Conservation (phyloP, 2,888 invertebrate genomes). For the Oxycera nigricornis region DNA sequence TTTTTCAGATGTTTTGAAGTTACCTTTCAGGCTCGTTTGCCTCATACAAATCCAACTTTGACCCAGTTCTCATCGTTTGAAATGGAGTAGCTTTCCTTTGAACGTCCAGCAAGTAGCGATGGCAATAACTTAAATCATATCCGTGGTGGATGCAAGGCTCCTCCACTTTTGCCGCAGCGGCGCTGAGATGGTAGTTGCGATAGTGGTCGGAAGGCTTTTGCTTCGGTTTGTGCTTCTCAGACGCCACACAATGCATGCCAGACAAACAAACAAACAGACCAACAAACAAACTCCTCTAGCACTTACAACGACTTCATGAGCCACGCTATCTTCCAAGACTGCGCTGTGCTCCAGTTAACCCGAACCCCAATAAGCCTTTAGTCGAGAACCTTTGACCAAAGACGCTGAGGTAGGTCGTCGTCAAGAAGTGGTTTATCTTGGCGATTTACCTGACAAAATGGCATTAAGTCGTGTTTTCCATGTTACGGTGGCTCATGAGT, state of each 20-base stretch:
- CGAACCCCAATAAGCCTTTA: conserved; percentile 32
- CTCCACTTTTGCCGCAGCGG: neutral
- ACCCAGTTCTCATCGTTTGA: conserved; percentile 28
- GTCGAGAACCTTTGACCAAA: conserved; percentile 37
- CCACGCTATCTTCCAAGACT: conserved; percentile 16
- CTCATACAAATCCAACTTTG: conserved; percentile 19
- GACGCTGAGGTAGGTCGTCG: conserved; percentile 43
- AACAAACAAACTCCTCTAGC: conserved; percentile 31
- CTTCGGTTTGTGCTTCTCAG: conserved; percentile 13
- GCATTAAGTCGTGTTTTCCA: conserved; percentile 51
- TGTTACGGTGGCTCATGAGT: conserved; percentile 49
- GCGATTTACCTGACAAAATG: conserved; percentile 52
- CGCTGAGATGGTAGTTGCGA: conserved; percentile 25
- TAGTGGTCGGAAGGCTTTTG: conserved; percentile 20
- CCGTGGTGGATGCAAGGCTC: neutral
- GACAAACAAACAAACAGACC: conserved; percentile 16
- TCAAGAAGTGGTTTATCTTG: conserved; percentile 46
- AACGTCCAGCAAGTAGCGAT: neutral
- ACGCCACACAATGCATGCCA: conserved; percentile 31
- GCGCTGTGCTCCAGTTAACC: conserved; percentile 36
- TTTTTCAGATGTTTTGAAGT: no score
- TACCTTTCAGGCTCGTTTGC: no score
- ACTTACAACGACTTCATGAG: conserved; percentile 18
- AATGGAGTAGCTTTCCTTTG: neutral
- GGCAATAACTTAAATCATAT: conserved; percentile 15